Evolutionary conservation across 2,888 invertebrate species (phyloP).

Genomic region (Falcaria lacertinaria): DNA sequence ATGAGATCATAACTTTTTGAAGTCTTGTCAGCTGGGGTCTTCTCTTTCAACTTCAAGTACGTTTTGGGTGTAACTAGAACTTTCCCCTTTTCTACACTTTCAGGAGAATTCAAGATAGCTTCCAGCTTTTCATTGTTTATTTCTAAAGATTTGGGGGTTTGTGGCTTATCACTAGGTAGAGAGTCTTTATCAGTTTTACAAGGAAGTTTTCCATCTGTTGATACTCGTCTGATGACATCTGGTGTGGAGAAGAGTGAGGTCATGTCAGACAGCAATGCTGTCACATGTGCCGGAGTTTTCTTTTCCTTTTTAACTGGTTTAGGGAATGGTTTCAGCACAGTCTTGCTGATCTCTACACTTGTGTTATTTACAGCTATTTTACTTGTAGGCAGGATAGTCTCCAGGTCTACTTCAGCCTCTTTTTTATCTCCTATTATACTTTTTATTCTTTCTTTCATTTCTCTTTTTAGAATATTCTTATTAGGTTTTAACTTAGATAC

Average conservation of each 20-base stretch:
- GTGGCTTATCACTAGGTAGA: conserved; percentile 29
- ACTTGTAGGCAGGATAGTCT: conserved; percentile 39
- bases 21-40: conserved; percentile 40
- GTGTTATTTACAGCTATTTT: conserved; percentile 26
- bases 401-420: conserved; percentile 40
- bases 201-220: conserved; percentile 68
- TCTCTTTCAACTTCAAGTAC: conserved; percentile 44
- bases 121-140: conserved; percentile 22
- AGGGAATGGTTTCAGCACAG: conserved; percentile 60
- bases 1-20: conserved; percentile 61
- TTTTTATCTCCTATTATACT: conserved; percentile 52
- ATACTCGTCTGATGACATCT: conserved; percentile 86
- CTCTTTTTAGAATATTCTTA: conserved; percentile 49
- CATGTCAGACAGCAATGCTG: conserved; percentile 78
- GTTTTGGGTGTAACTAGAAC: conserved; percentile 33
- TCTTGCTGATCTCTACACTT: conserved; percentile 51
- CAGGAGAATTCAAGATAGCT: conserved; percentile 19
- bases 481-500: conserved; percentile 47
- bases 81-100: conserved; percentile 36
- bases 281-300: conserved; percentile 81
- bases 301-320: conserved; percentile 71
- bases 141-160: conserved; percentile 22
- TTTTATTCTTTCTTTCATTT: conserved; percentile 57
- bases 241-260: conserved; percentile 88
- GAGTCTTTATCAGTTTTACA: conserved; percentile 73